Base-by-base conservation (phyloP, 2,797 vertebrate species). In the Uromys caudimaculatus region DNA sequence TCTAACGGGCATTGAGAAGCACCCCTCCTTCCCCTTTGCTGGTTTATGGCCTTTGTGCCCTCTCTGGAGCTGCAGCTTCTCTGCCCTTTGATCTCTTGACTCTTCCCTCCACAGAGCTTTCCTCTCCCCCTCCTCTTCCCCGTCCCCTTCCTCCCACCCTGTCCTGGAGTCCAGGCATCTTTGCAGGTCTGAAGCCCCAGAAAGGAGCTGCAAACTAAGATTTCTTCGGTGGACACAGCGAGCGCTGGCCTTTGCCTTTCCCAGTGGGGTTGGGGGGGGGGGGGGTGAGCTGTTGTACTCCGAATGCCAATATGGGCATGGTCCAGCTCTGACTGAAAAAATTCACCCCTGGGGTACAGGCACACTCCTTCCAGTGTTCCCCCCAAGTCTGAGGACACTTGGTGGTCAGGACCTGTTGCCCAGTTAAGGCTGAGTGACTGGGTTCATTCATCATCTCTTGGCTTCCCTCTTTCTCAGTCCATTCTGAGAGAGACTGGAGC, bases 41-140 rank as follows among this genome's bases (percentile, higher is more conserved):
- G 17, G 41, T 71, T 96, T 93, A 81, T 83, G 60, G 91, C 92
- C 50, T 91, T 95, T 95, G 69, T 93, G 60, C 54, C 79, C 87
- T 91, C 67, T 41, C 6, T 8, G 44, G 75, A 89, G 76, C 88
- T 44, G 79, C n/a, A 0, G 88, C 82, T 94, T 64, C 69, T 21
- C 85, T 96, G 95, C 97, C 95, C 95, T 97, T 98, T 98, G 97
- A 97, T 97, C 97, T 96, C 97, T 97, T 97, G 97, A 98, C 93
- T 87, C 90, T 73, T 35, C 41, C 78, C 77, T 58, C 56, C 29
- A 91, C 92, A 93, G 90, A 97, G 97, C 97, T 89, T 85, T 60
- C 7, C n/a, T 21, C 76, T 35, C 50, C 54, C 41, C 47, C 62
- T 54, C 38, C 24, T 13, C 29, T 19, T 16, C 12, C 24, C 38